Evolutionary conservation across 2,888 invertebrate species (phyloP), one percentile per base, ranked within the genome.

Genomic region (Nomada fucata): DNA sequence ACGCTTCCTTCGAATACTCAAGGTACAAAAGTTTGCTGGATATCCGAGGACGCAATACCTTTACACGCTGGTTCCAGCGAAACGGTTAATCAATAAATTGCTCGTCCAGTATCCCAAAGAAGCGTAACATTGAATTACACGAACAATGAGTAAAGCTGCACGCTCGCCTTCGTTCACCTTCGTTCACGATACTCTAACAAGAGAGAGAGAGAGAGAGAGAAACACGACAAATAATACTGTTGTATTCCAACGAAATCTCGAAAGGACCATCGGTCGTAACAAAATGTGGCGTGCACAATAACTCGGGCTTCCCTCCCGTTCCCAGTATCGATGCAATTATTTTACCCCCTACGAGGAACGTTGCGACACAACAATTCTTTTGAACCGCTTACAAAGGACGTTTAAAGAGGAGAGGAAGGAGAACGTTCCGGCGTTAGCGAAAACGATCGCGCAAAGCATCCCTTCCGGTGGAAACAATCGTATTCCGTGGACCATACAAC

Each of bases 381-480:
- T 83, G 82, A 78, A 65, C 42, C 63, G 60, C 61, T 71, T 47
- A 69, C 76, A 81, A 82, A 82, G 82, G 82, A 81, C 64, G 69
- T 64, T 73, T 77, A 82, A 70, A 69, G 64, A 72, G 55, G 5
- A 29, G 42, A 69, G 74, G 60, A 76, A 83, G 77, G 63, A 75
- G 78, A 82, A 82, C 71, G 78, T 78, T 82, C 75, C 68, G 67
- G 77, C 71, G 72, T 70, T 68, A 79, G 74, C 81, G 81, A 77
- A 76, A 75, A 52, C 79, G 77, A 77, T 71, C 72, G 77, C 23
- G 83, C 60, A 84, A 74, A 80, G 71, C 61, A 29, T 18, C 55
- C 67, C 81, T 82, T 72, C 86, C 75, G 76, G 69, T 85, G 84
- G 84, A 89, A 91, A 90, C 88, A 90, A 90, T 90, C 86, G 88